Percentiles rank a stretch among this genome's conserved stretches.
These are phyloP conservation scores for Orthonevra nobilis DNA, from an alignment of 2,888 invertebrate genomes.

Conservation along the genomic window DNA sequence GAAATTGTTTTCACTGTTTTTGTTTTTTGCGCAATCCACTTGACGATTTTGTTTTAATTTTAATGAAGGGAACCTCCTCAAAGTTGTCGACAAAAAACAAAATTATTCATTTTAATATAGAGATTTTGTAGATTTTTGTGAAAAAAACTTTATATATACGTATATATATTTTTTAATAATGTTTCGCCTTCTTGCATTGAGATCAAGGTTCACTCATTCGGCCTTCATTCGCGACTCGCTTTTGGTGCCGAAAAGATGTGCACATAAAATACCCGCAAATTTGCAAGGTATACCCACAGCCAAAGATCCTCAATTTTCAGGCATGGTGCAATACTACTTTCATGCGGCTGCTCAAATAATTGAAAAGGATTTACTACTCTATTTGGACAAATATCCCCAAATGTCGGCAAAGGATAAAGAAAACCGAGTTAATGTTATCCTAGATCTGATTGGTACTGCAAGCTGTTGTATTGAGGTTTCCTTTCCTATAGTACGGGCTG, in stretches of 20 bases:
- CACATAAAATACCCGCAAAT: constrained; percentile 76
- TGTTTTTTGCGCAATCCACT: too few relatives aligned
- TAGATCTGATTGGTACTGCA: constrained; percentile 75
- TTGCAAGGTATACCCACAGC: constrained; percentile 72
- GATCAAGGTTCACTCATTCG: too few relatives aligned
- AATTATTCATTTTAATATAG: too few relatives aligned
- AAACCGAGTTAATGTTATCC: constrained; percentile 75
- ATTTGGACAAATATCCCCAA: constrained; percentile 74
- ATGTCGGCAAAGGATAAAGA: constrained; percentile 72
- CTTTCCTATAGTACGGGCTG: constrained; percentile 75
- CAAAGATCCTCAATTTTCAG: constrained; percentile 74
- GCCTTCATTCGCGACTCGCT: neutral
- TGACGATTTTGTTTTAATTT: too few relatives aligned
- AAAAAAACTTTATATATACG: too few relatives aligned
- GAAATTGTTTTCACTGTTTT: too few relatives aligned
- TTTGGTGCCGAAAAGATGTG: neutral
- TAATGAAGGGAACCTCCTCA: too few relatives aligned
- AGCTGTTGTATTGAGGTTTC: constrained; percentile 74
- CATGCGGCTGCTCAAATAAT: constrained; percentile 75
- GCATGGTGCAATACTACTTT: constrained; percentile 77
- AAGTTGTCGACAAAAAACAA: too few relatives aligned
- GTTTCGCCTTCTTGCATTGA: neutral
- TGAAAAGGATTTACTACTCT: constrained; percentile 75
- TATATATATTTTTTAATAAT: too few relatives aligned
- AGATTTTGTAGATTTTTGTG: too few relatives aligned